Evolutionary conservation across 2,888 invertebrate genomes (phyloP), one percentile per base, ranked within the genome.

Genomic region (Polyommatus iphigenia): DNA sequence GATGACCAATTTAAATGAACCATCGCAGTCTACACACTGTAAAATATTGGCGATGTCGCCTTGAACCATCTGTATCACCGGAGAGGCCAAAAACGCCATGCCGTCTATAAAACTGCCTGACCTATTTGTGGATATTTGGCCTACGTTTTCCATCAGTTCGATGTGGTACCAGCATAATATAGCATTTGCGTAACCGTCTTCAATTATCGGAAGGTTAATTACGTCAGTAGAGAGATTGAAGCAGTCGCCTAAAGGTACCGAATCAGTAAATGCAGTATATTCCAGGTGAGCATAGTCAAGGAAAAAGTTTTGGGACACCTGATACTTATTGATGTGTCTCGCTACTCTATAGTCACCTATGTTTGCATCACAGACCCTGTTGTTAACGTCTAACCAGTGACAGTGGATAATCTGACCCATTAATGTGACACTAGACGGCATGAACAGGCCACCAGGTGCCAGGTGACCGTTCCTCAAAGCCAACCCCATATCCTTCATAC

Each of bases 361-460:
- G 87, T 96, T 95, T 46, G 88, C 88, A 85, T 96, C 95, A 81
- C 94, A 88, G 0, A 96, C 93, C 79, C 88, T 90, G 82, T 95
- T 95, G 84, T 95, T 95, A 77, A 92, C 89, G 79, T 95, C 92
- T 62, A 96, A 86, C 92, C 96, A 96, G 46, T 93, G 86, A 6
- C 96, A 95, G 82, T 94, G 88, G n/a, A 96, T 91, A n/a, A 96
- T 84, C 82, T 95, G 94, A 1, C 94, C 95, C 80, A 95, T 88
- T 15, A 96, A 82, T 76, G 87, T 89, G 7, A 96, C 83, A 80
- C 87, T 89, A 75, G 91, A 85, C 0, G 96, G 96, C 83, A 96
- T 84, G 76, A 93, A 89, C 10, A 95, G 85, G 0, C 95, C 95
- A 78, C 90, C 91, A 67, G 85, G 85, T 54, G 88, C 83, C 0